phyloP scores from a whole-genome alignment of 1,140 invertebrate genomes.

The Ceratitis capitata region DNA sequence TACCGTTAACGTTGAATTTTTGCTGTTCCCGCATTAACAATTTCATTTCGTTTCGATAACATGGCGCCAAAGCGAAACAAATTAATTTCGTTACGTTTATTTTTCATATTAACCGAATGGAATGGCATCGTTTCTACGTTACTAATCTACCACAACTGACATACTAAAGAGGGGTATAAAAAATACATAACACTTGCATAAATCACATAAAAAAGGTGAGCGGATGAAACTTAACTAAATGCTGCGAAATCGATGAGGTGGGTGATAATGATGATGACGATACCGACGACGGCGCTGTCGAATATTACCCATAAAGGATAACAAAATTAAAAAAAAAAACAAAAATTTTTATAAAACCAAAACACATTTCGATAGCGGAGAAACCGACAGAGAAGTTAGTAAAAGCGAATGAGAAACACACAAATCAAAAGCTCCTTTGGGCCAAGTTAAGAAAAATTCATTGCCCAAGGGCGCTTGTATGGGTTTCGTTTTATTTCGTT shows the following conservation, averaged over 20 bases:
- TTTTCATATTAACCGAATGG: too few relatives aligned
- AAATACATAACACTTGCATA: slow-evolving; percentile 36
- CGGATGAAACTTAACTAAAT: slow-evolving; percentile 16
- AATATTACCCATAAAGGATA: neutral
- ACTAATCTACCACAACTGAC: too few relatives aligned
- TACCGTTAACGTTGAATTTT: too few relatives aligned
- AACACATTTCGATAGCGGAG: neutral
- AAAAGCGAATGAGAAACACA: slow-evolving; percentile 43
- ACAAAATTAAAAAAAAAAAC: neutral
- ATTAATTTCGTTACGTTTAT: too few relatives aligned
- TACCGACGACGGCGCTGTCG: neutral
- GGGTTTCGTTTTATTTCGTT: slow-evolving; percentile 45
- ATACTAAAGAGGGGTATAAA: too few relatives aligned
- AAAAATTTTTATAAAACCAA: neutral
- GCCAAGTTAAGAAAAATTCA: slow-evolving; percentile 63
- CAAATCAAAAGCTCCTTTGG: slow-evolving; percentile 59
- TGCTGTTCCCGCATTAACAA: too few relatives aligned
- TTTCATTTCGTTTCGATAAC: too few relatives aligned
- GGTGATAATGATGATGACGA: neutral
- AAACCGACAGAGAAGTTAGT: neutral
- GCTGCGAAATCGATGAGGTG: slow-evolving; percentile 18
- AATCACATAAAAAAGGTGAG: neutral
- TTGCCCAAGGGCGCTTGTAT: slow-evolving; percentile 49
- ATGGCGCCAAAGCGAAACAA: too few relatives aligned
- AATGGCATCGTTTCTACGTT: too few relatives aligned